A percentile compares a stretch with the other conserved stretches of the same genome.
Conservation (phyloP, 2,113 vertebrate genomes). For the Pangasianodon hypophthalmus region DNA sequence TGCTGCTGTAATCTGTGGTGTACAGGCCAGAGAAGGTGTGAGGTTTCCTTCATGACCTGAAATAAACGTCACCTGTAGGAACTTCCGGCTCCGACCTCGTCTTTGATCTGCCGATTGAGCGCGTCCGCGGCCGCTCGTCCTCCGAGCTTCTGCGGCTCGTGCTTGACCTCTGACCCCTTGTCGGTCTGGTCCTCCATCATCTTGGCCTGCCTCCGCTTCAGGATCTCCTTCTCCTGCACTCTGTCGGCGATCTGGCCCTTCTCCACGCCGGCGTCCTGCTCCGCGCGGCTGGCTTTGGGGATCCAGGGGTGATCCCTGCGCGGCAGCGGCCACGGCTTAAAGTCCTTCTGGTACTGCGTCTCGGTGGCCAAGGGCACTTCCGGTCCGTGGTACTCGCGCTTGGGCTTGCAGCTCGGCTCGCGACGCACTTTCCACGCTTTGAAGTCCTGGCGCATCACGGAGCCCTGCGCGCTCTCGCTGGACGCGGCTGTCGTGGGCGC, state of each 20-base stretch:
- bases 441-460: conserved; percentile 95
- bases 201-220: conserved; percentile 57
- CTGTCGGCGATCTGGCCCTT: conserved; percentile 76
- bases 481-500: conserved; percentile 62
- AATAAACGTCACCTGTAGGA: conserved; percentile 83
- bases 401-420: conserved; percentile 91
- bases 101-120: conserved; percentile 88
- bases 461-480: conserved; percentile 72
- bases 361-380: conserved; percentile 89
- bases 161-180: conserved; percentile 40
- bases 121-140: conserved; percentile 84
- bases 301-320: conserved; percentile 95
- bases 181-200: conserved; percentile 54
- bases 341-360: conserved; percentile 98
- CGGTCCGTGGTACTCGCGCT: conserved; percentile 87
- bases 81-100: conserved; percentile 80
- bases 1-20: neutral
- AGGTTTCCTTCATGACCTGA: neutral
- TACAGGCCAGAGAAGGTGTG: neutral
- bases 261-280: conserved; percentile 71
- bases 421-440: conserved; percentile 91
- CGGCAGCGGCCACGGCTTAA: conserved; percentile 90
- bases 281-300: conserved; percentile 75
- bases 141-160: conserved; percentile 58
- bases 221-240: conserved; percentile 74